Evolutionary conservation across 2,888 invertebrate genomes (phyloP).

Genomic region (Rhorus exstirpatorius): DNA sequence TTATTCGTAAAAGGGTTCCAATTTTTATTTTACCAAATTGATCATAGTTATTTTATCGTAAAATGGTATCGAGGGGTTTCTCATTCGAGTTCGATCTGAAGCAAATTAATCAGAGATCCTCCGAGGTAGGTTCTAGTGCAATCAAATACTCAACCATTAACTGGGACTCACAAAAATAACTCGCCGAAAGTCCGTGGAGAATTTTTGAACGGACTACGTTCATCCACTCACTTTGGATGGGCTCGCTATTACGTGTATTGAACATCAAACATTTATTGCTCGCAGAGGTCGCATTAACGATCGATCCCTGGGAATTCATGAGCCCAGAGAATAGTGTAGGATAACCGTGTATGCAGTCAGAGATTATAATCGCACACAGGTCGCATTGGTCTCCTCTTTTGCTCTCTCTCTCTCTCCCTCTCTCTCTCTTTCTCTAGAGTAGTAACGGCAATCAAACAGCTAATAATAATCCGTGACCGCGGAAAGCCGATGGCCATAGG

Average conservation of each 20-base stretch:
- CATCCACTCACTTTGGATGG: slow-evolving; percentile 13
- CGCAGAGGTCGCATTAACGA: slow-evolving; percentile 65
- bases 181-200: background rate
- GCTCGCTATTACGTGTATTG: slow-evolving; percentile 59
- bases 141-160: slow-evolving; percentile 19
- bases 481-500: slow-evolving; percentile 77
- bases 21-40: no score
- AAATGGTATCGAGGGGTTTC: background rate
- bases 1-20: no score
- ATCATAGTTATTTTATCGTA: background rate
- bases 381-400: slow-evolving; percentile 23
- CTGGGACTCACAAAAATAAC: slow-evolving; percentile 6
- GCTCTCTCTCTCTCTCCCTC: slow-evolving; percentile 11
- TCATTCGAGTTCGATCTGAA: background rate
- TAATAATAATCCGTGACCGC: slow-evolving; percentile 76
- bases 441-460: slow-evolving; percentile 72
- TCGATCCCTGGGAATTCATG: slow-evolving; percentile 64
- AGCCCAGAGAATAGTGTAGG: slow-evolving; percentile 22
- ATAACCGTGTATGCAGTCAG: slow-evolving; percentile 33
- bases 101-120: slow-evolving; percentile 1
- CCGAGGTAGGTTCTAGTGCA: background rate
- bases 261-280: slow-evolving; percentile 68
- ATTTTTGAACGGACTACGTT: slow-evolving; percentile 40
- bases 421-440: slow-evolving; percentile 16
- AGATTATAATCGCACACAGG: slow-evolving; percentile 62